Percentiles rank a stretch among this genome's conserved stretches.
Evolutionary conservation across 2,797 vertebrate genomes (phyloP).

Genomic region (Octomys mimax): DNA sequence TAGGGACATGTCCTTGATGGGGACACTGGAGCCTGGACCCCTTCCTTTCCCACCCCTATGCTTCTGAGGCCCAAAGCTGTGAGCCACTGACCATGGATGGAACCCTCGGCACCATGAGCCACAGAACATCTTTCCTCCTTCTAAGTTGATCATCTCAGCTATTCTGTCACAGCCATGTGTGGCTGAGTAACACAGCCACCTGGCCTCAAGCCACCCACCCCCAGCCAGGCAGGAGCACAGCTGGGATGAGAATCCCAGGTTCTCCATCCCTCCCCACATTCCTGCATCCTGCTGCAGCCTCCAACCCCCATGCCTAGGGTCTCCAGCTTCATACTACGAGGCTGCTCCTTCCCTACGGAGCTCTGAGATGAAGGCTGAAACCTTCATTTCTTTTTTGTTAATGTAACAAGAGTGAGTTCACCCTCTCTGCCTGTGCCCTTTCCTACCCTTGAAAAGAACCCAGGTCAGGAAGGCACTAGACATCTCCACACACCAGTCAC

Average conservation of each 20-base stretch:
- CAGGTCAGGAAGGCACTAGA: background rate
- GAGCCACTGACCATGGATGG: background rate
- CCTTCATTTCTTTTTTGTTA: constrained; percentile 78
- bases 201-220: background rate
- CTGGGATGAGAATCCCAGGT: background rate
- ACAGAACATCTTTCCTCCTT: background rate
- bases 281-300: background rate
- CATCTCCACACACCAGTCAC: constrained; percentile 49
- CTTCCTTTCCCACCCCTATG: background rate
- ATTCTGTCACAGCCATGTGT: no score
- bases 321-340: accelerated
- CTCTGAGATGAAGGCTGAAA: constrained; percentile 30
- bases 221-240: background rate
- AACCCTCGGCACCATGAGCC: background rate
- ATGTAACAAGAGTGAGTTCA: constrained; percentile 70
- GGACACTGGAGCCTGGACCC: background rate
- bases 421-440: constrained; percentile 25
- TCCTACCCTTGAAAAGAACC: constrained; percentile 51
- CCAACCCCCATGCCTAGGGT: background rate
- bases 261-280: background rate
- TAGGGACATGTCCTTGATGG: background rate
- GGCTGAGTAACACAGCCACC: background rate
- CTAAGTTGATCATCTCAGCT: background rate
- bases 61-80: background rate
- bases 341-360: background rate